Evolutionary conservation across 2,797 vertebrate species (phyloP), one percentile per base, ranked within the genome.

Genomic region (Anguilla megastoma): DNA sequence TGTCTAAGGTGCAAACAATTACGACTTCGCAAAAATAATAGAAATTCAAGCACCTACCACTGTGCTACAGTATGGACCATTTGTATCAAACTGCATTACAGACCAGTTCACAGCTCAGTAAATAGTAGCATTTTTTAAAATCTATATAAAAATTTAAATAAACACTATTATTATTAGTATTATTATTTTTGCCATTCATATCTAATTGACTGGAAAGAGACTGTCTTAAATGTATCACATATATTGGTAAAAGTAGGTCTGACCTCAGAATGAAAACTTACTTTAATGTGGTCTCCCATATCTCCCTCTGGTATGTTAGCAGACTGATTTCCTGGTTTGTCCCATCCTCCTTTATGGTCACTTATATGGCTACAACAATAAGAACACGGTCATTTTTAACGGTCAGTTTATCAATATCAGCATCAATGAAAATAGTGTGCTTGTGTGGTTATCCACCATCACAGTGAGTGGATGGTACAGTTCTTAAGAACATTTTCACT

Each of bases 331-430:
- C 95, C 96, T 83, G 96, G 92, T 92, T 97, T 98, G 89, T 97
- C 97, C 97, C 97, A 97, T 91, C 93, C 94, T 91, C 94, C 94
- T 93, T 97, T 97, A 94, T 96, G 97, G 95, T 97, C 97, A 91
- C 93, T 95, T 93, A 97, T 91, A 94, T 98, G 97, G 93, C 97
- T 98, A 90, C 90, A 94, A 84, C 86, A 69, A 87, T 41, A 90
- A 91, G 89, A 84, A 66, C 86, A 92, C 48, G 91, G 58, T 54
- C 21, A 48, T 24, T 85, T 27, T 30, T 33, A 50, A 83, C 83
- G 14, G 36, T 41, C 36, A 41, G 3, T 41, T 41, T 41, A 41
- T 41, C 36, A 41, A 41, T 41, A 41, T 41, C 36, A 41, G 36
- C 3, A 41, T 41, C 36, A 41, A 36, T 33, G 3, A 50, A 69